A percentile compares a stretch with the other conserved stretches of the same genome.
Evolutionary conservation across 2,888 invertebrate genomes (phyloP).

Genomic region (Lepidonotus clava): DNA sequence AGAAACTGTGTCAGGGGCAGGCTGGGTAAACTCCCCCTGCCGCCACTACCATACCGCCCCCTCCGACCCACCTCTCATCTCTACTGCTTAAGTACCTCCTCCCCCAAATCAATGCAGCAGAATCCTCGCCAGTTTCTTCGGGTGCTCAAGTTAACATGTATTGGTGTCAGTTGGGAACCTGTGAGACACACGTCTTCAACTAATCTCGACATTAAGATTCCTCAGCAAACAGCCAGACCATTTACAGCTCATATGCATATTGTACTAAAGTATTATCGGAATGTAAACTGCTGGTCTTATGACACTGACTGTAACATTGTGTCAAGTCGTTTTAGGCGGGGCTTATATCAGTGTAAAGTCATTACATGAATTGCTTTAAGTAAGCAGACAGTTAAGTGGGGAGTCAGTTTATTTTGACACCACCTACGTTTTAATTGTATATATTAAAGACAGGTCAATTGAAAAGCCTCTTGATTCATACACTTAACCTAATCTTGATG

Average conservation of each 20-base stretch:
- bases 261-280: conserved; percentile 10
- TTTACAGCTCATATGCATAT: conserved; percentile 14
- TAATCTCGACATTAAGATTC: conserved; percentile 9
- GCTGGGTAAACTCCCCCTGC: conserved; percentile 31
- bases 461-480: neutral
- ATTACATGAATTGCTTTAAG: conserved; percentile 1
- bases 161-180: neutral
- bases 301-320: neutral
- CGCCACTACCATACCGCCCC: neutral
- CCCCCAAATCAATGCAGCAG: neutral
- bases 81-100: neutral
- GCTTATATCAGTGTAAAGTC: neutral
- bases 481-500: neutral
- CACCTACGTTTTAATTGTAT: neutral
- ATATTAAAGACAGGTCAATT: neutral
- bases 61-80: neutral
- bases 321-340: neutral
- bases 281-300: neutral
- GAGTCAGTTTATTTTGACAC: neutral
- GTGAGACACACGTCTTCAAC: neutral
- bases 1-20: conserved; percentile 54
- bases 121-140: neutral
- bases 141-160: neutral
- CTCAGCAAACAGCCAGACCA: neutral
- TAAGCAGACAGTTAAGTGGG: neutral